Base-by-base conservation (phyloP, 2,888 invertebrate species). In the Papilio elwesi region DNA sequence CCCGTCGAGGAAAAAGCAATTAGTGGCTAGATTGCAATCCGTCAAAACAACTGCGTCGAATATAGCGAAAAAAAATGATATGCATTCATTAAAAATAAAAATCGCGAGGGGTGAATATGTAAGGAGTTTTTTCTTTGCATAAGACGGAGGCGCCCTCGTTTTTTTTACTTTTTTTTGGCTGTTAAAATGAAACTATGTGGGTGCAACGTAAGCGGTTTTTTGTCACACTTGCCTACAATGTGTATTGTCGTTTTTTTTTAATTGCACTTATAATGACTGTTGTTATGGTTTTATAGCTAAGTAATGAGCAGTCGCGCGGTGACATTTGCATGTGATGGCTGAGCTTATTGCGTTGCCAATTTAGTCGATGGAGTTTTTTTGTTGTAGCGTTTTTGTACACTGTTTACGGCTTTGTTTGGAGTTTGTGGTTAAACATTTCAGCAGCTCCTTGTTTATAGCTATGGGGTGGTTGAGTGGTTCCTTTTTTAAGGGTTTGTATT, bases 11-110 rank as follows among this genome's bases (percentile, higher is more conserved):
- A 90, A 93, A 93, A 93, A 92, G 93, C 93, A 93, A 93, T 93
- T 93, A 93, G 93, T 92, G 93, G 93, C 92, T 93, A 92, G 93
- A 93, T 93, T 92, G 93, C 93, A 86, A 89, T 89, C 92, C 93
- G 93, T 93, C 93, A 93, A 93, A 93, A 93, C 93, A 93, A 93
- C 92, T 92, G 92, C 88, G 91, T 86, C 84, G 88, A 89, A 87
- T 87, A 86, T 83, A 85, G 78, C n/a, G 59, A 89, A 90, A 92
- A 92, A 92, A 87, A 83, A 82, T 84, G 86, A 87, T 83, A 83
- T 89, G 91, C 92, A 91, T 93, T 93, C 92, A 93, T 93, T 93
- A 93, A 90, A 84, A 90, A 90, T 89, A 86, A 85, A 91, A 90
- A 89, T 90, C 88, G 91, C 91, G 91, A 93, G 93, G 93, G 93